A percentile compares a stretch with the other conserved stretches of the same genome.
phyloP scores from a whole-genome alignment of 1,140 invertebrate genomes.

The Scaptodrosophila lebanonensis region DNA sequence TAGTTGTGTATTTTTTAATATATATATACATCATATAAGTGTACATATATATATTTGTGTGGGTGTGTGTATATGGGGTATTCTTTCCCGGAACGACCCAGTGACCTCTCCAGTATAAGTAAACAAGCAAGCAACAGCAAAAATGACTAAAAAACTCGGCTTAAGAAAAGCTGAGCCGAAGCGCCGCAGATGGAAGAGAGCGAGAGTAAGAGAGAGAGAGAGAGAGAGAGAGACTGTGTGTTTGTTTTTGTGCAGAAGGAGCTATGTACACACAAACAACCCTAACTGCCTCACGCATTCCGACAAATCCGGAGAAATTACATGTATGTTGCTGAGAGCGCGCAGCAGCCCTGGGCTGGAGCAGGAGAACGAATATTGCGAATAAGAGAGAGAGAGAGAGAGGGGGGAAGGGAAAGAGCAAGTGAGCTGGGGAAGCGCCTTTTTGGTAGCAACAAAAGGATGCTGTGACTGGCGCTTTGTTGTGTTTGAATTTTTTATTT shows the following conservation, averaged over 20 bases:
- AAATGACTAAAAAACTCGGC: no score
- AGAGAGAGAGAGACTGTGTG: constrained; percentile 1
- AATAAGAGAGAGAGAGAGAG: not conserved
- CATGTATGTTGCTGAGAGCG: not conserved
- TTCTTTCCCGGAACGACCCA: constrained; percentile 58
- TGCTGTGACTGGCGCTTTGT: no score
- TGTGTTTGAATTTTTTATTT: no score
- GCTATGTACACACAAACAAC: not conserved
- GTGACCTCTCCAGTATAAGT: constrained; percentile 53
- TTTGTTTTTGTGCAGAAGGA: constrained; percentile 18
- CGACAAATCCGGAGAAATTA: no score
- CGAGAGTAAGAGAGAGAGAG: not conserved
- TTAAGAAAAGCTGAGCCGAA: not conserved
- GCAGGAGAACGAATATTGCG: no score
- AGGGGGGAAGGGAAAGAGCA: no score
- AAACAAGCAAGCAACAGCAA: constrained; percentile 20
- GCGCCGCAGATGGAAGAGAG: not conserved
- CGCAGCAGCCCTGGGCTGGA: not conserved
- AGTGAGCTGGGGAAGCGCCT: no score
- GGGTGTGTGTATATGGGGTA: not conserved
- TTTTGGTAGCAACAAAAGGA: no score
- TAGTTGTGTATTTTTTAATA: no score
- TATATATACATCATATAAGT: no score
- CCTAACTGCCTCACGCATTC: not conserved
- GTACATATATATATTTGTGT: no score